Evolutionary conservation across 2,113 vertebrate genomes (phyloP), one percentile per base, ranked within the genome.

Genomic region (Amblyopsis rosae): DNA sequence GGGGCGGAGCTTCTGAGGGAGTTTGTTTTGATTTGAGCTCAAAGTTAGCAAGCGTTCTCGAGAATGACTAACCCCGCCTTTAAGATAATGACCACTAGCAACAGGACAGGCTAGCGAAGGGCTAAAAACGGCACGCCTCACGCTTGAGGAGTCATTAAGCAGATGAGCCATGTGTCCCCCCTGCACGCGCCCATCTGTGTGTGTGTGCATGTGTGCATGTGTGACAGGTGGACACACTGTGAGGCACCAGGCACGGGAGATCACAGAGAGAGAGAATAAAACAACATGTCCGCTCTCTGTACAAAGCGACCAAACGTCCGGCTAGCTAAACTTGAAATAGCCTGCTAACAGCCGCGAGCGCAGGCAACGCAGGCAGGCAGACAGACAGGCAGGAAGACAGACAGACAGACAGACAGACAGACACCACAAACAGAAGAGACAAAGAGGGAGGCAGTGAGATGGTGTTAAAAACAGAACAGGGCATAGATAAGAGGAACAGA

Each of bases 211-310:
- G 68, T 56, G 58, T 73, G 61, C 58, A 61, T n/a, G 47, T 61
- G 57, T 57, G 68, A 88, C 85, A 89, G 80, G 90, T 87, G 89
- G 77, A 82, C 68, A 35, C 48, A 4, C 82, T 72, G 72, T 19
- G 63, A 83, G 78, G 73, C 70, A 79, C 55, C 85, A 75, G 76
- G 78, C 80, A 50, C 32, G 45, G 68, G 35, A 75, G 76, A 84
- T 55, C 59, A 49, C 19, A 9, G 33, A 7, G 35, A 17, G 19
- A 9, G 82, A 83, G 83, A 68, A 35, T 49, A 67, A 76, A 61
- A 80, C 82, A 69, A 64, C 68, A 33, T 77, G 82, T 79, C 77
- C 74, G 68, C 70, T 82, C 65, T 3, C 45, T 77, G 73, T 45
- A 75, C 70, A 46, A 66, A 73, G 56, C 56, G 62, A 1, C 13